Evolutionary conservation across 2,797 vertebrate genomes (phyloP).

Genomic region (Neosilurus mollespiculum): DNA sequence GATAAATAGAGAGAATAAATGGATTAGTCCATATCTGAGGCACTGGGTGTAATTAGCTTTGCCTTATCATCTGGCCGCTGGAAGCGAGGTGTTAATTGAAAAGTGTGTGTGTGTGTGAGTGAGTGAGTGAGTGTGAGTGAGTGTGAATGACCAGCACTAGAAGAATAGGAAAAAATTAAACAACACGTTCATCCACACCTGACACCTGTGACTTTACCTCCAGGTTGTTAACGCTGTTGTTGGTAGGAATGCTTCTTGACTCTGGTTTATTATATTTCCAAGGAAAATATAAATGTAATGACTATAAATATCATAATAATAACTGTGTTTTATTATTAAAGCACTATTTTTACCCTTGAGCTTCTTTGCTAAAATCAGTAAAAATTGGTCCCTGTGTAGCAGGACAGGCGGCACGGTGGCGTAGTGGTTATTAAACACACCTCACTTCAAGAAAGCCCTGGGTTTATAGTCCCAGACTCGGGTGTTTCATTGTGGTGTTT

Average conservation of each 20-base stretch:
- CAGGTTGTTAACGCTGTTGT: neutral
- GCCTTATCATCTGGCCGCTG: constrained; percentile 50
- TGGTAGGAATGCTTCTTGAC: neutral
- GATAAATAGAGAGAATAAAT: constrained; percentile 46
- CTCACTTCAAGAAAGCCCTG: too few relatives aligned
- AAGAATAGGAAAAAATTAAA: neutral
- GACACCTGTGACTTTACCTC: neutral
- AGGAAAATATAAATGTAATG: neutral
- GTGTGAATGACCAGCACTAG: neutral
- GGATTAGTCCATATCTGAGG: constrained; percentile 54
- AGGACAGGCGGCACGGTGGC: too few relatives aligned
- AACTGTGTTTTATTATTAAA: too few relatives aligned
- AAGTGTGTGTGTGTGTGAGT: constrained; percentile 35
- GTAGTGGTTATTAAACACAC: too few relatives aligned
- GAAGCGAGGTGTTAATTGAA: constrained; percentile 58
- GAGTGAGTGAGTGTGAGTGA: neutral
- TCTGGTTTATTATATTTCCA: neutral
- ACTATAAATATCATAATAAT: too few relatives aligned
- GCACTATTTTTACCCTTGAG: too few relatives aligned
- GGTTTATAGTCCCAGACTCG: too few relatives aligned
- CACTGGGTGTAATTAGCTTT: constrained; percentile 54
- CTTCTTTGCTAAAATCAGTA: too few relatives aligned
- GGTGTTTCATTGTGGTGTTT: too few relatives aligned
- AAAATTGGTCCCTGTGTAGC: too few relatives aligned
- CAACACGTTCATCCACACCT: neutral